Conservation (phyloP, 2,888 invertebrate genomes). For the Thelaira solivaga region DNA sequence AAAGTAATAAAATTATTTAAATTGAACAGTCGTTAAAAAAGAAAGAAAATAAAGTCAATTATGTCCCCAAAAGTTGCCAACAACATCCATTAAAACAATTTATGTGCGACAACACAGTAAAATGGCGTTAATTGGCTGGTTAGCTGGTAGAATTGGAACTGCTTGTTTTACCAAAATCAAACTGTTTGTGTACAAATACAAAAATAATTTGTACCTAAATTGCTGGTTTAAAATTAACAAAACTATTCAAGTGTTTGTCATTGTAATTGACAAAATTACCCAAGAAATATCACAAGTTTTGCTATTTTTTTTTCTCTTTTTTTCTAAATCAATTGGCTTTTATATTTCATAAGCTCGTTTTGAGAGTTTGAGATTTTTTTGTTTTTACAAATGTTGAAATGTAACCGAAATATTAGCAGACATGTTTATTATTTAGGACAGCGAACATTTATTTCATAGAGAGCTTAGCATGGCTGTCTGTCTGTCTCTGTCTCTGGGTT, state of each 20-base stretch:
- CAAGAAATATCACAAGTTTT: constrained; percentile 20
- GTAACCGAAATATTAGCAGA: constrained; percentile 31
- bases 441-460: constrained; percentile 19
- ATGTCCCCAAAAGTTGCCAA: not conserved
- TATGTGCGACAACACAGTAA: constrained; percentile 30
- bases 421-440: constrained; percentile 54
- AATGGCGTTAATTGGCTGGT: constrained; percentile 51
- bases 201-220: constrained; percentile 52
- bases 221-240: constrained; percentile 37
- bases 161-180: not conserved
- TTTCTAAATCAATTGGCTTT: not conserved
- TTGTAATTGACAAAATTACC: constrained; percentile 48
- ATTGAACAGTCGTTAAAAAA: not conserved
- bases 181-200: too few species aligned
- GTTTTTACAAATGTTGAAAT: constrained; percentile 24
- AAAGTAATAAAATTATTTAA: too few species aligned
- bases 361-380: constrained; percentile 10
- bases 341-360: constrained; percentile 1
- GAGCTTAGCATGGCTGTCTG: not conserved
- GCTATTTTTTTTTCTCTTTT: not conserved
- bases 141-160: constrained; percentile 39
- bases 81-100: constrained; percentile 23
- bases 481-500: constrained; percentile 1
- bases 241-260: constrained; percentile 50
- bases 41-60: not conserved